These are phyloP conservation scores for Agrilus cyanescens DNA, from an alignment of 2,888 invertebrate species.

Conservation along the genomic window DNA sequence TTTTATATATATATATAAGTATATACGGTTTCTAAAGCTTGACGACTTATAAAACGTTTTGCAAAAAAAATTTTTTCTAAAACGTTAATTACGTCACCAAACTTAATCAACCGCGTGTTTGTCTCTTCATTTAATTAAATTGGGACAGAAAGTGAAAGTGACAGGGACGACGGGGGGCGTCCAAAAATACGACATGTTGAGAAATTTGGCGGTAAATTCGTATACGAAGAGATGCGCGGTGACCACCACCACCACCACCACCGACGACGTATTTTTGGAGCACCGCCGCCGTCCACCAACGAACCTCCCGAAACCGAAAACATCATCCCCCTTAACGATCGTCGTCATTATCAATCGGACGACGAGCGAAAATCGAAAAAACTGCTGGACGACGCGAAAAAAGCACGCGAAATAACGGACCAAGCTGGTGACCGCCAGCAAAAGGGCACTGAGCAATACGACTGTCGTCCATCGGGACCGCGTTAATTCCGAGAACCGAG, in stretches of 20 bases:
- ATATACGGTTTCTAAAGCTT: too few species aligned
- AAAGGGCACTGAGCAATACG: neutral
- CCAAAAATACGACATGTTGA: constrained; percentile 29
- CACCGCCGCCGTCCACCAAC: too few species aligned
- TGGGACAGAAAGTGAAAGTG: constrained; percentile 5
- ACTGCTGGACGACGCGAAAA: constrained; percentile 6
- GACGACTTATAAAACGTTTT: too few species aligned
- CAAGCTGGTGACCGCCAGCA: constrained; percentile 6
- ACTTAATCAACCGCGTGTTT: too few species aligned
- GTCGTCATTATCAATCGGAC: constrained; percentile 1
- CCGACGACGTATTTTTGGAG: neutral
- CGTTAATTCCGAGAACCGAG: too few species aligned
- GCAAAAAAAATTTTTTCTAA: too few species aligned
- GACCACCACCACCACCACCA: neutral
- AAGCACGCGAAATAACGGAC: constrained; percentile 6
- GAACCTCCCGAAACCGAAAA: constrained; percentile 9
- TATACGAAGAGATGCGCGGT: constrained; percentile 16
- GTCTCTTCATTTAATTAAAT: too few species aligned
- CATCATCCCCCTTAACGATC: constrained; percentile 8
- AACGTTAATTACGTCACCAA: too few species aligned
- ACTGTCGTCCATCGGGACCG: too few species aligned
- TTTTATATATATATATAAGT: too few species aligned
- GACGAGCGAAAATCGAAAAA: constrained; percentile 10
- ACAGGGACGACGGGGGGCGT: constrained; percentile 22
- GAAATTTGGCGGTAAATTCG: constrained; percentile 21